Evolutionary conservation across 2,113 vertebrate species (phyloP).

Genomic region (Saguinus imperator): DNA sequence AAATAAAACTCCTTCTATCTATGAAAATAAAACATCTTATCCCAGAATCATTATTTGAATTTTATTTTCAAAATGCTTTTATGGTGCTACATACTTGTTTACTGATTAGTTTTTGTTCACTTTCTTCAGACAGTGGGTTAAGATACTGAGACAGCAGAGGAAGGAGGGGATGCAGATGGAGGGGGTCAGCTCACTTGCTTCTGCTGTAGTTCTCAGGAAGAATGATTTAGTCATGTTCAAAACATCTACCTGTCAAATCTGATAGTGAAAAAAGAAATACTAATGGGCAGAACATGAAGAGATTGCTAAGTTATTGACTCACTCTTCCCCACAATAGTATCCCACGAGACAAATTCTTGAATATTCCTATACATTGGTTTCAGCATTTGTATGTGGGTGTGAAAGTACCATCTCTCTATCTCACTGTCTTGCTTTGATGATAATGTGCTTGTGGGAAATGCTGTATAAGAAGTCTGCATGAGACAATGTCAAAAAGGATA

Average conservation of each 20-base stretch:
- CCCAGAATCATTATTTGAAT: conserved; percentile 17
- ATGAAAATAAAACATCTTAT: not conserved
- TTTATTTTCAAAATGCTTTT: conserved; percentile 25
- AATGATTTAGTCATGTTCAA: not conserved
- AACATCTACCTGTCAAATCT: not conserved
- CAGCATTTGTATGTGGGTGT: not conserved
- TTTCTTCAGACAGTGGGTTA: not conserved
- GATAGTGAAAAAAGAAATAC: not conserved
- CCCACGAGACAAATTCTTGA: not conserved
- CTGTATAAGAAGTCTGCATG: not conserved
- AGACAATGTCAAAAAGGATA: not conserved
- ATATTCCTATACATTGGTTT: not conserved
- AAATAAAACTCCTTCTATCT: not conserved
- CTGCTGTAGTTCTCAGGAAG: not conserved
- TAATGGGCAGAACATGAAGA: not conserved
- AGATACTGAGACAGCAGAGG: not conserved
- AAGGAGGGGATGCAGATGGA: not conserved
- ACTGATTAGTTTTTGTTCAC: not conserved
- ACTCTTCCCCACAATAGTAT: not conserved
- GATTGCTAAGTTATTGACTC: not conserved
- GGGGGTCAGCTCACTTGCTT: not conserved
- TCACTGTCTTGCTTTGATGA: not conserved
- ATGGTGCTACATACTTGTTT: not conserved
- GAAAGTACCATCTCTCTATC: not conserved
- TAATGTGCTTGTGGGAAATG: not conserved